Evolutionary conservation across 2,888 invertebrate species (phyloP).

Genomic region (Mystacides longicornis): DNA sequence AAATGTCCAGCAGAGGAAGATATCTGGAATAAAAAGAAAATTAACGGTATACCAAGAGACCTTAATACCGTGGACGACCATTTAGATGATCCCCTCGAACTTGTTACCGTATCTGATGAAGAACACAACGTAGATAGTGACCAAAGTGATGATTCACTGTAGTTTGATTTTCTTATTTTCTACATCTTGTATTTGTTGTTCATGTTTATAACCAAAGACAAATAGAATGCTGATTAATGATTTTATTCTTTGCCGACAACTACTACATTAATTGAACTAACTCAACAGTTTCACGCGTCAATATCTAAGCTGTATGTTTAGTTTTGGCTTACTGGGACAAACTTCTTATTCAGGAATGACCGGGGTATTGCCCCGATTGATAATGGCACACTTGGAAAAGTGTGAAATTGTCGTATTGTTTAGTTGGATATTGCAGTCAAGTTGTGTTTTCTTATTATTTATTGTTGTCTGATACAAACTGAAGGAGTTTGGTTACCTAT

Average conservation of each 20-base stretch:
- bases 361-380: no score
- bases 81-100: slow-evolving; percentile 31
- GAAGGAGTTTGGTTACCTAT: background rate
- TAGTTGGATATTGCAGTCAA: background rate
- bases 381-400: no score
- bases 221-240: no score
- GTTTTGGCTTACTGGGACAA: no score
- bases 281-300: no score
- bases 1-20: slow-evolving; percentile 63
- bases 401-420: no score
- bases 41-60: slow-evolving; percentile 28
- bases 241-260: no score
- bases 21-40: slow-evolving; percentile 39
- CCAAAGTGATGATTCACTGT: slow-evolving; percentile 23
- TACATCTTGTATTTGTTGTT: slow-evolving; percentile 22
- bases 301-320: no score
- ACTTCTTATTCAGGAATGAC: no score
- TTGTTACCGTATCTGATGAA: slow-evolving; percentile 42
- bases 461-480: background rate
- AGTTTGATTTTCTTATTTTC: slow-evolving; percentile 1
- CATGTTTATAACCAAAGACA: slow-evolving; percentile 24
- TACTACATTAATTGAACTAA: no score
- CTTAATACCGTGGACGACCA: slow-evolving; percentile 26
- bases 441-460: background rate
- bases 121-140: slow-evolving; percentile 22